Evolutionary conservation across 2,888 invertebrate genomes (phyloP).

Genomic region (Cantharis rufa): DNA sequence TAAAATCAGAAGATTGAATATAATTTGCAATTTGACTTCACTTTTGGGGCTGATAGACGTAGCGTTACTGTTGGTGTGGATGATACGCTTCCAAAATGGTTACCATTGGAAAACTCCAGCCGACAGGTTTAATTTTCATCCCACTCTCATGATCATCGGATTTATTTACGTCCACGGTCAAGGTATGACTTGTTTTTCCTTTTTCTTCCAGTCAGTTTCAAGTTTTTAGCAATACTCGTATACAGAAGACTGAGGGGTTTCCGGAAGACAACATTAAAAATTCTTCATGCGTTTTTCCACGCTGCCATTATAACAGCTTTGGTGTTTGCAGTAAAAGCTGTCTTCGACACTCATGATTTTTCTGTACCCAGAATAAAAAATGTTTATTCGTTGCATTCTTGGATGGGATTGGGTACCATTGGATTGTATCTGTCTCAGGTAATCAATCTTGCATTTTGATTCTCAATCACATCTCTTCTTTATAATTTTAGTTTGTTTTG

Average conservation of each 20-base stretch:
- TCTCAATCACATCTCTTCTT: neutral
- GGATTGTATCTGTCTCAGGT: slow-evolving; percentile 76
- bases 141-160: slow-evolving; percentile 81
- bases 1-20: slow-evolving; percentile 54
- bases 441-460: slow-evolving; percentile 27
- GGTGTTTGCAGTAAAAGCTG: slow-evolving; percentile 74
- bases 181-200: slow-evolving; percentile 63
- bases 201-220: neutral
- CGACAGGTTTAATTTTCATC: slow-evolving; percentile 85
- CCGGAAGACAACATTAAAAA: slow-evolving; percentile 74
- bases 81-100: slow-evolving; percentile 63
- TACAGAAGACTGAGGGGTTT: slow-evolving; percentile 77
- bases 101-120: slow-evolving; percentile 68
- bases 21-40: slow-evolving; percentile 55
- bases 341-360: slow-evolving; percentile 79
- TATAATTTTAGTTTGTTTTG: slow-evolving; percentile 65
- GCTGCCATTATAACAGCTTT: slow-evolving; percentile 68
- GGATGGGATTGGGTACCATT: slow-evolving; percentile 77
- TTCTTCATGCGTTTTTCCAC: slow-evolving; percentile 74
- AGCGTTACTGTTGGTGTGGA: slow-evolving; percentile 67
- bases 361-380: slow-evolving; percentile 64
- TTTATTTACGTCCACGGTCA: slow-evolving; percentile 82
- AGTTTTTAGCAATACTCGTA: slow-evolving; percentile 71
- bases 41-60: slow-evolving; percentile 59
- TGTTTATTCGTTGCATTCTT: slow-evolving; percentile 77